These are phyloP conservation scores for Podarcis siculus DNA, from an alignment of 2,797 vertebrate species.

Conservation along the genomic window DNA sequence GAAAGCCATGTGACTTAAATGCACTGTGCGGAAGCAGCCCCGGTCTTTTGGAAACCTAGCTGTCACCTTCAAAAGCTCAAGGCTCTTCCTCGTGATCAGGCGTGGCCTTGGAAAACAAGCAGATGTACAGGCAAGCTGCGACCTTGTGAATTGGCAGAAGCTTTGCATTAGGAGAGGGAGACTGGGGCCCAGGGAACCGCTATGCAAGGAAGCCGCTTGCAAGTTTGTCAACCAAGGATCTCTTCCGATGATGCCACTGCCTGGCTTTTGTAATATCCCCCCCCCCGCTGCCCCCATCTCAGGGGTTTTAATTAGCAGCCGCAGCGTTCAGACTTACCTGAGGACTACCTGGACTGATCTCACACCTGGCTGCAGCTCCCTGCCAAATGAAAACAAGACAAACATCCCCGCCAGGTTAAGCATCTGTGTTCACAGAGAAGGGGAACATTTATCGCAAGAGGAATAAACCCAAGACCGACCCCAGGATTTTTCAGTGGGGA, in stretches of 20 bases:
- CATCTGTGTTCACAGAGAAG: neutral
- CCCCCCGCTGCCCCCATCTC: neutral
- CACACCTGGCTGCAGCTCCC: slow-evolving; percentile 92
- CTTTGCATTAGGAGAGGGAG: neutral
- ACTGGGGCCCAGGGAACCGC: neutral
- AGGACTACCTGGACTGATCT: slow-evolving; percentile 97
- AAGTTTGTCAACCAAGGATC: neutral
- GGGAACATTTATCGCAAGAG: neutral
- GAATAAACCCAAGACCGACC: neutral
- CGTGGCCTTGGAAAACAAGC: neutral
- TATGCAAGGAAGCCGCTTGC: too few species aligned
- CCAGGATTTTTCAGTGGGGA: too few species aligned
- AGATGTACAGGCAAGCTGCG: neutral
- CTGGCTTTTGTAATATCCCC: neutral
- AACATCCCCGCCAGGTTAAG: accelerated
- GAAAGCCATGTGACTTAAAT: too few species aligned
- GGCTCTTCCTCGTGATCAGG: neutral
- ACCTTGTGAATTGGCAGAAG: neutral
- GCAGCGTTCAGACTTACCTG: slow-evolving; percentile 82
- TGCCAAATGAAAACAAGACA: slow-evolving; percentile 62
- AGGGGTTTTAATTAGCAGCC: neutral
- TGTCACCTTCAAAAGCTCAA: neutral
- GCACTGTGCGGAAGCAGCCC: too few species aligned
- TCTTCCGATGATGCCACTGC: neutral
- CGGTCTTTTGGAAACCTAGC: too few species aligned